Percentiles rank a stretch among this genome's conserved stretches.
phyloP scores from a whole-genome alignment of 2,797 vertebrate species.

The Hippopotamyrus pictus region DNA sequence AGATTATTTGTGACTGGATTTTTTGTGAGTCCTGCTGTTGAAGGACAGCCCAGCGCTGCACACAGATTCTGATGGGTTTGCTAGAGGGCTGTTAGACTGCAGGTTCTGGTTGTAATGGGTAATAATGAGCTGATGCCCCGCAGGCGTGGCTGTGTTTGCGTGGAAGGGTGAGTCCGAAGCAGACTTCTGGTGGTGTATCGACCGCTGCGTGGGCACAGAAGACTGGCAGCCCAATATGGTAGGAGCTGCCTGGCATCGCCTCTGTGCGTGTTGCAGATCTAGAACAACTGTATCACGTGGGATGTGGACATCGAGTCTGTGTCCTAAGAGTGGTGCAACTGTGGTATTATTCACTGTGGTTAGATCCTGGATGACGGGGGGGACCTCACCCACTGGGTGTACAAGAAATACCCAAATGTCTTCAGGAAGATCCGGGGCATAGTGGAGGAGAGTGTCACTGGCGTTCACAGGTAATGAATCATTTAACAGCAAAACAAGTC shows the following conservation, averaged over 20 bases:
- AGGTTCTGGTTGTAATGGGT: neutral
- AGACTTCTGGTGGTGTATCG: constrained; percentile 99
- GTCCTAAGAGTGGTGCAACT: neutral
- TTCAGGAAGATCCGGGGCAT: constrained; percentile 96
- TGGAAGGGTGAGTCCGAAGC: constrained; percentile 99
- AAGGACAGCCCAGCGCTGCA: neutral
- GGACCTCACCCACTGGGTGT: constrained; percentile 97
- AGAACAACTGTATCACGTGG: neutral
- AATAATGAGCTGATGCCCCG: constrained; percentile 24
- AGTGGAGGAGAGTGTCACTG: constrained; percentile 96
- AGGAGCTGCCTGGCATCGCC: constrained; percentile 27
- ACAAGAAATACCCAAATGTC: constrained; percentile 94
- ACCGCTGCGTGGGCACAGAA: constrained; percentile 87
- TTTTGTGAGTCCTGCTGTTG: neutral
- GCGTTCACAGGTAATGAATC: constrained; percentile 84
- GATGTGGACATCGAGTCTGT: neutral
- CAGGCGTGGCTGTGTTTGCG: constrained; percentile 92
- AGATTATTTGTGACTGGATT: neutral
- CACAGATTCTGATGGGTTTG: neutral
- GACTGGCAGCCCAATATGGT: constrained; percentile 98
- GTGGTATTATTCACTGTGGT: constrained; percentile 24
- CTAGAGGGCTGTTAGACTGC: neutral
- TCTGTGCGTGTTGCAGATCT: neutral
- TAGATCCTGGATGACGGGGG: constrained; percentile 96
- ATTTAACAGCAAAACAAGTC: neutral